A percentile compares a stretch with the other conserved stretches of the same genome.
These are phyloP conservation scores for Charina bottae DNA, from an alignment of 2,113 vertebrate genomes.

Conservation along the genomic window DNA sequence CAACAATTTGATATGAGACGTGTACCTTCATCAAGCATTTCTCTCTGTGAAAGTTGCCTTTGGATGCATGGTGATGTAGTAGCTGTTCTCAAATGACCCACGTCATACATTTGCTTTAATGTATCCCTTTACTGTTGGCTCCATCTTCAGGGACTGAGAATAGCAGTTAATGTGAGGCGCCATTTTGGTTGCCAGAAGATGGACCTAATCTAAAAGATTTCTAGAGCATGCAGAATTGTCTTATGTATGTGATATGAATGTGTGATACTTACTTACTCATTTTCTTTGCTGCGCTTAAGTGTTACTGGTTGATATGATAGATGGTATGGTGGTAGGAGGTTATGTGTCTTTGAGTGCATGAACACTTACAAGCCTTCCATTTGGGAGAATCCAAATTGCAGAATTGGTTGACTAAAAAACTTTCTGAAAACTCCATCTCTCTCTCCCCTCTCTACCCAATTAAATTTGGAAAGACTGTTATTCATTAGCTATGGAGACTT, in stretches of 20 bases:
- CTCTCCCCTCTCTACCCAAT: constrained; percentile 39
- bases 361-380: no score
- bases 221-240: neutral
- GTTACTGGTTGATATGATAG: neutral
- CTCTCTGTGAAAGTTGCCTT: neutral
- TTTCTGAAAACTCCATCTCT: constrained; percentile 40
- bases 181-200: neutral
- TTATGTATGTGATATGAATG: neutral
- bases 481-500: constrained; percentile 74
- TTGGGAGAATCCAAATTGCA: constrained; percentile 5
- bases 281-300: neutral
- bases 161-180: neutral
- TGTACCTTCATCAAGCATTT: neutral
- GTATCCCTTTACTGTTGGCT: neutral
- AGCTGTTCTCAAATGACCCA: neutral
- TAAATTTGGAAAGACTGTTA: constrained; percentile 61
- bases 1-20: neutral
- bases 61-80: neutral
- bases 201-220: neutral
- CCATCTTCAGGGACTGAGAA: neutral
- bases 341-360: no score
- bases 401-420: constrained; percentile 15
- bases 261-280: neutral
- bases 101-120: neutral
- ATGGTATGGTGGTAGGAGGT: no score